Percentiles rank a stretch among this genome's conserved stretches.
These are phyloP conservation scores for Bombus superbus DNA, from an alignment of 1,140 invertebrate species.

Conservation along the genomic window DNA sequence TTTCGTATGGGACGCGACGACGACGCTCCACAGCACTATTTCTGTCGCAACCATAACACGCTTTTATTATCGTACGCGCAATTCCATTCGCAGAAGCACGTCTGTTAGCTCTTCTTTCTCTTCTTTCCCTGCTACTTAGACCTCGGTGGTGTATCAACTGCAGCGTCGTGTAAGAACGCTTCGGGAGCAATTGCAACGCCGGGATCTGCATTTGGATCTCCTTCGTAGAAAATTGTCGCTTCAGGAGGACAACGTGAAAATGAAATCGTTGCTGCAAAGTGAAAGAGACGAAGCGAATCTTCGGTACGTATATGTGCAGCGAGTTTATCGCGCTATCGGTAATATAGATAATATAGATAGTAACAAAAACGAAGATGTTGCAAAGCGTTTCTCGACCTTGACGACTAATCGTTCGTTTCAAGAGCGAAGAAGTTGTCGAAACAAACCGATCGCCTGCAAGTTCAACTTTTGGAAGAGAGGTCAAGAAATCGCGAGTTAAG, in stretches of 20 bases:
- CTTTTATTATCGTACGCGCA: not conserved
- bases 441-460: slow-evolving; percentile 88
- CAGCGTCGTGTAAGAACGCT: slow-evolving; percentile 91
- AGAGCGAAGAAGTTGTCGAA: slow-evolving; percentile 89
- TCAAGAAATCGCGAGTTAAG: slow-evolving; percentile 89
- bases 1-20: not conserved
- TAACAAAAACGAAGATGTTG: no score
- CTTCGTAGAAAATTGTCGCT: slow-evolving; percentile 92
- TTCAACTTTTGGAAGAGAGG: slow-evolving; percentile 89
- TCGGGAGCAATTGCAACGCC: slow-evolving; percentile 93
- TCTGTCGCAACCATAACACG: not conserved
- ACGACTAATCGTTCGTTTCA: slow-evolving; percentile 38
- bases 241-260: slow-evolving; percentile 89
- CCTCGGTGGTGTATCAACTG: slow-evolving; percentile 92
- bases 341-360: no score
- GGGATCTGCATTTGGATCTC: slow-evolving; percentile 95
- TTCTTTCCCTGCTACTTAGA: slow-evolving; percentile 82
- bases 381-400: not conserved
- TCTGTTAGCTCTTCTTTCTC: not conserved
- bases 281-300: slow-evolving; percentile 90
- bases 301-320: slow-evolving; percentile 76
- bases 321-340: not conserved
- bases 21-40: not conserved
- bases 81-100: not conserved
- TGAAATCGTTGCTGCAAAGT: slow-evolving; percentile 85